Evolutionary conservation across 2,888 invertebrate genomes (phyloP).

Genomic region (Agapetus fuscipes): DNA sequence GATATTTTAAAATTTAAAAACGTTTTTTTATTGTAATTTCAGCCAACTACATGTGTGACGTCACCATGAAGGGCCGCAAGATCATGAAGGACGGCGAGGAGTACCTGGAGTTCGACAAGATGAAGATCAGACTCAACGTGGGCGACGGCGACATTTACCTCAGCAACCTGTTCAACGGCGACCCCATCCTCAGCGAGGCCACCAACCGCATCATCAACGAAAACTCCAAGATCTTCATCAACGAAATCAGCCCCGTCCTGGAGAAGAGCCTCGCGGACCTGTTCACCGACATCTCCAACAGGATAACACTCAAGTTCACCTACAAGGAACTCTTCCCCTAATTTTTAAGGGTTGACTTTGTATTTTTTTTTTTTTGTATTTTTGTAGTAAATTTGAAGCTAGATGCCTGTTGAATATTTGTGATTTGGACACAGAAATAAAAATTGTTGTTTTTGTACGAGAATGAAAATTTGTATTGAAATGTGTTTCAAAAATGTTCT

Average conservation of each 20-base stretch:
- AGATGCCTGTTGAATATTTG: constrained; percentile 1
- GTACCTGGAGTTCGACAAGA: constrained; percentile 53
- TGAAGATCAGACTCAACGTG: constrained; percentile 50
- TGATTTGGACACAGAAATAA: too few relatives aligned
- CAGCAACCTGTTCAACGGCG: constrained; percentile 58
- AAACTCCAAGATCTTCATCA: constrained; percentile 56
- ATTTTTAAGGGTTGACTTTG: neutral
- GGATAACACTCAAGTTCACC: constrained; percentile 57
- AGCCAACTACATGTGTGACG: constrained; percentile 58
- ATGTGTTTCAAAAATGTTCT: too few relatives aligned
- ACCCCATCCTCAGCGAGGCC: constrained; percentile 53
- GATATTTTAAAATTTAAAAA: too few relatives aligned
- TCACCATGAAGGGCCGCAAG: constrained; percentile 52
- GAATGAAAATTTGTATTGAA: too few relatives aligned
- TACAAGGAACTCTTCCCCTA: constrained; percentile 60
- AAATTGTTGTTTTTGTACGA: too few relatives aligned
- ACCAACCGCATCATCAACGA: constrained; percentile 59
- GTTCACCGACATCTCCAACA: constrained; percentile 60
- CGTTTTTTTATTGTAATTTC: too few relatives aligned
- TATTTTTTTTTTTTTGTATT: neutral
- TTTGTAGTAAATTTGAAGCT: neutral
- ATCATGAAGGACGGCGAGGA: constrained; percentile 46
- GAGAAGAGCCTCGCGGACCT: constrained; percentile 53
- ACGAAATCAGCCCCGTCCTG: constrained; percentile 56
- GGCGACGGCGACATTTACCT: constrained; percentile 51